Evolutionary conservation across 2,888 invertebrate species (phyloP).

Genomic region (Aleiodes alternator): DNA sequence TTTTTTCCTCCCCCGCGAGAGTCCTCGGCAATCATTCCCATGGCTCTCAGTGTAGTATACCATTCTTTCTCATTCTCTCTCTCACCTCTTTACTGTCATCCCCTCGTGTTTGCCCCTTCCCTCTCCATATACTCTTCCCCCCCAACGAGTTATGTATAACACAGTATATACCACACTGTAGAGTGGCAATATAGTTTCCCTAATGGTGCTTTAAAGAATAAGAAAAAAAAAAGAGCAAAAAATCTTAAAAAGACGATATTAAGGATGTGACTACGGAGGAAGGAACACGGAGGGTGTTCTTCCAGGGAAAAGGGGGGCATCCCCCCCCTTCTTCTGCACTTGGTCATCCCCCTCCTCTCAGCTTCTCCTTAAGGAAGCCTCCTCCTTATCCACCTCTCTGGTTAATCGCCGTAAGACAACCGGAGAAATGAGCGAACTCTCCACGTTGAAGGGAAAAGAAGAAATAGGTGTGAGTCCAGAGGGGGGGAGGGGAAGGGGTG

Average conservation of each 20-base stretch:
- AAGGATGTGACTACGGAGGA: constrained; percentile 73
- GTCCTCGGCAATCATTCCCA: constrained; percentile 59
- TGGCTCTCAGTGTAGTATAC: constrained; percentile 36
- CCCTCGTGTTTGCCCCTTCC: constrained; percentile 48
- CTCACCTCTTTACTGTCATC: constrained; percentile 47
- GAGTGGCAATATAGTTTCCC: constrained; percentile 75
- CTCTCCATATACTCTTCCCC: background rate
- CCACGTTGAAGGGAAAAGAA: constrained; percentile 41
- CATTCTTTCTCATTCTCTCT: constrained; percentile 23
- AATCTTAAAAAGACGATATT: constrained; percentile 74
- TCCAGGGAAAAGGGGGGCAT: constrained; percentile 38
- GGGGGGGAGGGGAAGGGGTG: constrained; percentile 37
- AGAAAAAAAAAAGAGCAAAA: constrained; percentile 62
- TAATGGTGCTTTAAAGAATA: constrained; percentile 72
- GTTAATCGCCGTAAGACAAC: constrained; percentile 76
- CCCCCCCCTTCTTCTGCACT: constrained; percentile 46
- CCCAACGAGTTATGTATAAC: constrained; percentile 38
- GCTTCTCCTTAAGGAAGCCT: constrained; percentile 47
- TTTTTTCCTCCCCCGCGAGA: constrained; percentile 11
- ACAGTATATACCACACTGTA: constrained; percentile 53
- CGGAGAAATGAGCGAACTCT: constrained; percentile 73
- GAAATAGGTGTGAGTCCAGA: constrained; percentile 41
- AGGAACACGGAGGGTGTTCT: constrained; percentile 36
- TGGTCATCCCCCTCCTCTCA: constrained; percentile 39
- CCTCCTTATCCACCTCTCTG: constrained; percentile 66